Evolutionary conservation across 2,888 invertebrate species (phyloP).

Genomic region (Argyra leucocephala): DNA sequence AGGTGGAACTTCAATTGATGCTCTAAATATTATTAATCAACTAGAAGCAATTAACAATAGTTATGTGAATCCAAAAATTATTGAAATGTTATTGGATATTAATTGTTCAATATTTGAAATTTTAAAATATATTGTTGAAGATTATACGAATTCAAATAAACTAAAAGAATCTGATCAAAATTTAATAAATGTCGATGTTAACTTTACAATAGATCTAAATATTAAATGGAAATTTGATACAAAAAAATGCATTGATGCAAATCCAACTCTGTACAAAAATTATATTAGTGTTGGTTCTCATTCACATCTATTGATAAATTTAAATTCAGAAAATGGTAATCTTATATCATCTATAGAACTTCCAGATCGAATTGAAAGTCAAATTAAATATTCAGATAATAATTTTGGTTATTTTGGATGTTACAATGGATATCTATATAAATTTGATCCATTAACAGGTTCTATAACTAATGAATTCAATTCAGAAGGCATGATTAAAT

Average conservation of each 20-base stretch:
- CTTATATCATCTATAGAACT: constrained; percentile 46
- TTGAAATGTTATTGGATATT: constrained; percentile 48
- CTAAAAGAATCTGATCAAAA: neutral
- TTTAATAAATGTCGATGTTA: neutral
- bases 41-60: constrained; percentile 44
- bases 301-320: constrained; percentile 57
- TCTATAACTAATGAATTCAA: constrained; percentile 51
- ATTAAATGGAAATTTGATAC: constrained; percentile 26
- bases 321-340: constrained; percentile 49
- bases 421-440: constrained; percentile 64
- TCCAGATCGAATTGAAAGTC: constrained; percentile 65
- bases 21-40: constrained; percentile 53
- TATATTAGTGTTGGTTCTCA: constrained; percentile 60
- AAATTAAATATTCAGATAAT: constrained; percentile 44
- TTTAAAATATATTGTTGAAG: constrained; percentile 14
- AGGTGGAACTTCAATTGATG: constrained; percentile 65
- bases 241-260: constrained; percentile 73
- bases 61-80: constrained; percentile 45
- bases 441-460: constrained; percentile 49
- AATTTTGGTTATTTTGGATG: constrained; percentile 60
- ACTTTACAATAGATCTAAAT: neutral
- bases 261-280: constrained; percentile 47
- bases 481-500: constrained; percentile 42
- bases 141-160: neutral
- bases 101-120: constrained; percentile 39